A percentile compares a stretch with the other conserved stretches of the same genome.
phyloP scores from a whole-genome alignment of 2,888 invertebrate species.

The Drosophila infuscata region DNA sequence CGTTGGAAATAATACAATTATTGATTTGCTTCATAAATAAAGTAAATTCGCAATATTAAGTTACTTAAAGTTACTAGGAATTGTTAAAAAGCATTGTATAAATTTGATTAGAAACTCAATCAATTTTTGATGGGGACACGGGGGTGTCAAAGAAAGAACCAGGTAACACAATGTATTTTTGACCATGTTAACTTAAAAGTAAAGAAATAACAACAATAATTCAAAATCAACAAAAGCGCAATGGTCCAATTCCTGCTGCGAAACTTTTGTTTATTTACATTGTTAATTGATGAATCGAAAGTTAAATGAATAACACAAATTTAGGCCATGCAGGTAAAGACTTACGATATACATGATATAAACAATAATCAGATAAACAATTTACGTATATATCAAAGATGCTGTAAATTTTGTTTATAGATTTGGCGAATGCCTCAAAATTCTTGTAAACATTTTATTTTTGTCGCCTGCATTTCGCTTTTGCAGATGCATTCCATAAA shows the following conservation, averaged over 20 bases:
- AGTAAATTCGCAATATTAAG: neutral
- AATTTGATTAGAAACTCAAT: neutral
- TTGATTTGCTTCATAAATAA: slow-evolving; percentile 2
- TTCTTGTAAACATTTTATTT: slow-evolving; percentile 17
- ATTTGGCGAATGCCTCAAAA: neutral
- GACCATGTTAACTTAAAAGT: neutral
- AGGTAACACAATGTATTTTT: neutral
- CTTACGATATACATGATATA: neutral
- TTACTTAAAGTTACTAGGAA: neutral
- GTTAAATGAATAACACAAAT: neutral
- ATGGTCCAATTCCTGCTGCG: neutral
- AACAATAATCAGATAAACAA: slow-evolving; percentile 1
- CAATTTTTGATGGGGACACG: neutral
- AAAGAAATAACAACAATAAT: neutral
- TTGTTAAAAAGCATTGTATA: neutral
- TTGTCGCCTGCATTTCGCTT: slow-evolving; percentile 45
- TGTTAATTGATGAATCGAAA: neutral
- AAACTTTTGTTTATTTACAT: neutral
- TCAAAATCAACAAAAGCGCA: neutral
- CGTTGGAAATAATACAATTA: neutral
- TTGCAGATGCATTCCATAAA: slow-evolving; percentile 47
- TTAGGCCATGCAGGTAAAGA: neutral
- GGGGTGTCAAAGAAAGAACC: neutral
- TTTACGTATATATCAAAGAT: neutral
- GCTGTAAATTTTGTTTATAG: neutral